Base-by-base conservation (phyloP, 1,140 invertebrate species). In the Daktulosphaira vitifoliae region DNA sequence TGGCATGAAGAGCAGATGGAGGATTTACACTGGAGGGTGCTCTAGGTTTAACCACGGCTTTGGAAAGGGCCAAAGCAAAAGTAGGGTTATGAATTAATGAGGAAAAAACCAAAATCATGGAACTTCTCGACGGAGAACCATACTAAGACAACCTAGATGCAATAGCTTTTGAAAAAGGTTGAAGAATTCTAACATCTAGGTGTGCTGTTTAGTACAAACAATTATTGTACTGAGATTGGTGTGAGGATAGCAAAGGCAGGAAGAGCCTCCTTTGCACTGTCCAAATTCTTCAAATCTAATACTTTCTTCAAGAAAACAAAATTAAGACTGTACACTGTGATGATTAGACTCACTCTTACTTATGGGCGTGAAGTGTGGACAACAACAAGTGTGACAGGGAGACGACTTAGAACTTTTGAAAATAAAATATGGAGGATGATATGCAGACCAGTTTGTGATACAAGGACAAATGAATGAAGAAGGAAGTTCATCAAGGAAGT, bases 351-450 rank as follows among this genome's bases (percentile, higher is more conserved):
- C 2, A 49, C 20, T 49, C 46, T 49, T 20, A 23, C 46, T 44
- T 44, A 44, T 44, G 39, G 39, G 15, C 15, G 20, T 49, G 20
- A 23, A 49, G 6, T 23, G 9, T 49, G n/a, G 46, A 49, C 7
- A 44, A 44, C 46, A 11, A 49, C 46, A 49, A 49, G 46, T 49
- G 46, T 49, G 20, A 49, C 5, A 22, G 20, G 20, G 9, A 49
- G 46, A 44, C 39, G 39, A 44, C 39, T 44, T 44, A 44, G 39
- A 44, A 49, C 46, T 23, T 49, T 49, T 13, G 20, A 49, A 49
- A 49, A 49, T 23, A 23, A 23, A 49, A 48, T 20, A 48, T 5
- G 11, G 44, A 48, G 16, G 44, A 22, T 48, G 44, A 20, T 48
- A 20, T 48, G 11, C 44, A 11, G 44, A 48, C n/a, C 18, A 48